A percentile compares a stretch with the other conserved stretches of the same genome.
Evolutionary conservation across 2,888 invertebrate species (phyloP).

Genomic region (Drosophila greeni): DNA sequence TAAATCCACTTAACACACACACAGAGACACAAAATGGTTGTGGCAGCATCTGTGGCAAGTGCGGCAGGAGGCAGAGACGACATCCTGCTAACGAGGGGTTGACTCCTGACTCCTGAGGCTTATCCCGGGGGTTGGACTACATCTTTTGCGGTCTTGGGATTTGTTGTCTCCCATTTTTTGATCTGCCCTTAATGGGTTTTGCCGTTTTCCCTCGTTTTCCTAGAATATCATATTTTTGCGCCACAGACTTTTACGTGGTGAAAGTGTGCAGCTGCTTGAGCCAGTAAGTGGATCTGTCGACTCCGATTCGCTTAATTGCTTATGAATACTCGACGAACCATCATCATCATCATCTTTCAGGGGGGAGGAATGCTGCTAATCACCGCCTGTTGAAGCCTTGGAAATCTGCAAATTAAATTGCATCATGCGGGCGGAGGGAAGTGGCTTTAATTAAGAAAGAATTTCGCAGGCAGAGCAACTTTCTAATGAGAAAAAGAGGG

Average conservation of each 20-base stretch:
- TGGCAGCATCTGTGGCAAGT: conserved; percentile 68
- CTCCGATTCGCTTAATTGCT: conserved; percentile 58
- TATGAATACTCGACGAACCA: conserved; percentile 48
- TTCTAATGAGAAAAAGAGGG: conserved; percentile 26
- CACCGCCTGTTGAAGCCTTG: conserved; percentile 32
- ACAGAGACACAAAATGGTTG: conserved; percentile 56
- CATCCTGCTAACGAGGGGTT: conserved; percentile 71
- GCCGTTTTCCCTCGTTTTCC: conserved; percentile 32
- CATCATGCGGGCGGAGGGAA: conserved; percentile 31
- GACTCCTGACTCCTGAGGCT: conserved; percentile 44
- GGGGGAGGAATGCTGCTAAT: conserved; percentile 12
- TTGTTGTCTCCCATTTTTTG: conserved; percentile 50
- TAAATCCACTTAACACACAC: conserved; percentile 63
- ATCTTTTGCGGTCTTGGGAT: conserved; percentile 58
- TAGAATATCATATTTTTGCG: conserved; percentile 53
- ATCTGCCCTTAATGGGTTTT: conserved; percentile 59
- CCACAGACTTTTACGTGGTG: conserved; percentile 45
- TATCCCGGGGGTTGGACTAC: conserved; percentile 40
- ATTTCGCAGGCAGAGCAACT: conserved; percentile 18
- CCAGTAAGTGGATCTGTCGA: conserved; percentile 54
- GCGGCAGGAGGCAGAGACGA: conserved; percentile 40
- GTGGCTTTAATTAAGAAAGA: conserved; percentile 22
- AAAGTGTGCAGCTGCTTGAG: conserved; percentile 67
- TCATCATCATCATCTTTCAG: background rate
- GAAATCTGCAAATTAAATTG: conserved; percentile 28